These are phyloP conservation scores for Spilarctia lutea DNA, from an alignment of 2,888 invertebrate genomes.

Conservation along the genomic window DNA sequence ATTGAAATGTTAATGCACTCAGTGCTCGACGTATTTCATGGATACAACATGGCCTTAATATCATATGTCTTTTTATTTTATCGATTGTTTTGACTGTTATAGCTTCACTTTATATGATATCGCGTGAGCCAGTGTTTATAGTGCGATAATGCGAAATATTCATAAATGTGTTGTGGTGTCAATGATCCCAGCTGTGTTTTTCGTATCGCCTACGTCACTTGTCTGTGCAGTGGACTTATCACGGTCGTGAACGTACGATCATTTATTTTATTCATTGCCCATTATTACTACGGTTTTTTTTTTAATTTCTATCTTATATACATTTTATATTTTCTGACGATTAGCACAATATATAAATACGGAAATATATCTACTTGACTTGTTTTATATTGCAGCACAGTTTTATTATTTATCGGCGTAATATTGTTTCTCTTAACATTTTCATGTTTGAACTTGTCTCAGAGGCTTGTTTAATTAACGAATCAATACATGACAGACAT, in stretches of 20 bases:
- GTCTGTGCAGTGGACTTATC: constrained; percentile 55
- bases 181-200: constrained; percentile 62
- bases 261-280: constrained; percentile 60
- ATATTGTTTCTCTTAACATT: constrained; percentile 24
- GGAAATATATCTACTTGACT: constrained; percentile 49
- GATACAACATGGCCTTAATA: constrained; percentile 59
- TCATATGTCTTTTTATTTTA: constrained; percentile 67
- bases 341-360: constrained; percentile 30
- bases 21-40: constrained; percentile 76
- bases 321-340: constrained; percentile 52
- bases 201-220: constrained; percentile 56
- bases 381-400: constrained; percentile 52
- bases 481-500: constrained; percentile 21
- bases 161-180: constrained; percentile 64
- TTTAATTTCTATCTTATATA: constrained; percentile 56
- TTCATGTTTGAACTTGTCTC: constrained; percentile 32
- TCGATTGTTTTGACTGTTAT: constrained; percentile 77
- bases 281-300: constrained; percentile 44
- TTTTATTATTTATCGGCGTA: constrained; percentile 32
- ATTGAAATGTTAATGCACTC: constrained; percentile 87
- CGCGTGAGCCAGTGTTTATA: constrained; percentile 60
- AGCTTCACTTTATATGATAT: constrained; percentile 66
- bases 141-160: constrained; percentile 70
- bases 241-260: constrained; percentile 40
- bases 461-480: constrained; percentile 14